phyloP scores from a whole-genome alignment of 2,797 vertebrate species.

The Sphenopsis melanotis region DNA sequence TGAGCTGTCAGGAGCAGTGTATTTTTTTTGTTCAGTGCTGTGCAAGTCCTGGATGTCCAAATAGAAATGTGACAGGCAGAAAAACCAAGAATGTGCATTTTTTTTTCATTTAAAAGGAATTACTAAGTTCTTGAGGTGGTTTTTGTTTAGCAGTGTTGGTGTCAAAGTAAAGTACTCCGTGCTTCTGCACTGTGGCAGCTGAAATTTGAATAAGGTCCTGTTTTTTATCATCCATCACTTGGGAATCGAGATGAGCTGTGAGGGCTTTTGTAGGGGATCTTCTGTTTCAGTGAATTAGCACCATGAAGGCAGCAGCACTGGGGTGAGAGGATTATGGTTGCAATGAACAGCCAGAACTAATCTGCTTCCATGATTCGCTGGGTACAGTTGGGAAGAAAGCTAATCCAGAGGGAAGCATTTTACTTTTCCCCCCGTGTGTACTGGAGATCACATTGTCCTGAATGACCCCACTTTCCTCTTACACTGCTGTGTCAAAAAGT shows the following conservation, averaged over 20 bases:
- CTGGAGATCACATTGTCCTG: not conserved
- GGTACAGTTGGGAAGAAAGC: not conserved
- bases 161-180: not conserved
- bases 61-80: not conserved
- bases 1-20: not conserved
- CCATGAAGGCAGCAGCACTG: not conserved
- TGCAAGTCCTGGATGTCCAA: not conserved
- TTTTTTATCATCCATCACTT: not conserved
- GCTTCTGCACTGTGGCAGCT: not conserved
- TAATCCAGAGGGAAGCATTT: not conserved
- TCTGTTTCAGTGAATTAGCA: not conserved
- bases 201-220: not conserved
- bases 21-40: not conserved
- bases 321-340: not conserved
- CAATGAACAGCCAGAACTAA: slow-evolving; percentile 15
- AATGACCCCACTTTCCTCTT: not conserved
- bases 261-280: not conserved
- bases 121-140: not conserved
- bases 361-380: not conserved
- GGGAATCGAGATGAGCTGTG: not conserved
- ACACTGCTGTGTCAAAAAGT: not conserved
- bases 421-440: not conserved
- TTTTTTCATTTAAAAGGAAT: not conserved
- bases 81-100: not conserved
- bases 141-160: not conserved